Evolutionary conservation across 2,888 invertebrate genomes (phyloP).

Genomic region (Cheiracanthium punctorium): DNA sequence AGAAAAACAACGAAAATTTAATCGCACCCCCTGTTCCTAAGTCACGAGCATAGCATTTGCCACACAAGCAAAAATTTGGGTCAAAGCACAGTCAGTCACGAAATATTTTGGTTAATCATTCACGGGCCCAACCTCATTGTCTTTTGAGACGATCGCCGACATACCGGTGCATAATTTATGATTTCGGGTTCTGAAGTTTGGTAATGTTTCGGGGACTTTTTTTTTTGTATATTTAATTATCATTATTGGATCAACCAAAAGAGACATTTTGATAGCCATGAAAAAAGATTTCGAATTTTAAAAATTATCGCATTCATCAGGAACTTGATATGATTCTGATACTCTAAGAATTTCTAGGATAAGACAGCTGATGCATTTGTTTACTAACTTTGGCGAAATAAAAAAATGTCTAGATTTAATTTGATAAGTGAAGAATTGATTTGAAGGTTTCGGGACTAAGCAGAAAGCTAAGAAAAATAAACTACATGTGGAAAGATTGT

Average conservation of each 20-base stretch:
- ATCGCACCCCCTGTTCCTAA: not conserved
- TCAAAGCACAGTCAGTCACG: slow-evolving; percentile 47
- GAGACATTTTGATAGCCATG: not conserved
- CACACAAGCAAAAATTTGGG: slow-evolving; percentile 42
- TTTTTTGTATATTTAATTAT: not conserved
- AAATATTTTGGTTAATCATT: slow-evolving; percentile 27
- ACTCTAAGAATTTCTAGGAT: no score
- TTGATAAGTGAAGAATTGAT: no score
- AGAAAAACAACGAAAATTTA: slow-evolving; percentile 9
- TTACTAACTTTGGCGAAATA: no score
- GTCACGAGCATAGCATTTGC: slow-evolving; percentile 21
- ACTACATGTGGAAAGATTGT: no score
- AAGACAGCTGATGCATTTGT: no score
- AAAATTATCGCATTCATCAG: no score
- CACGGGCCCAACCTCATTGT: slow-evolving; percentile 16
- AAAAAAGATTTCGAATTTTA: no score
- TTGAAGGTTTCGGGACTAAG: no score
- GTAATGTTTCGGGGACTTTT: not conserved
- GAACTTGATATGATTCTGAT: no score
- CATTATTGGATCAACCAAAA: not conserved
- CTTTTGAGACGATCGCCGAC: slow-evolving; percentile 8
- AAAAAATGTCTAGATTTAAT: no score
- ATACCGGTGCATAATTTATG: slow-evolving; percentile 15
- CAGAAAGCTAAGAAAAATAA: no score
- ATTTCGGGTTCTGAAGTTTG: slow-evolving; percentile 2